phyloP scores from a whole-genome alignment of 2,888 invertebrate genomes.

The Adela reaumurella region DNA sequence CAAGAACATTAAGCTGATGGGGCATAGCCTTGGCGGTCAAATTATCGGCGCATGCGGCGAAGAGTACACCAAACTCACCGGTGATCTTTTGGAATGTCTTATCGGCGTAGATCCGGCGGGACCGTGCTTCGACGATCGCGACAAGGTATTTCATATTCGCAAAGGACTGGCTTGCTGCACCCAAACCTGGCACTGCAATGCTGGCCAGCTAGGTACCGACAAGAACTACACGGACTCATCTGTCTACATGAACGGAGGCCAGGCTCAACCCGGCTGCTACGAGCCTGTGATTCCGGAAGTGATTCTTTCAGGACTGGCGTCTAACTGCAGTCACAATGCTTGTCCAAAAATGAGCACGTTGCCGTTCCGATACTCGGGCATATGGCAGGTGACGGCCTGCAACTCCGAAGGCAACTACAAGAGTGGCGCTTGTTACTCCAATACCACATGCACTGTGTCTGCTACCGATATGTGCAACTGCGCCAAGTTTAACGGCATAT shows the following conservation, averaged over 20 bases:
- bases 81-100: conserved; percentile 31
- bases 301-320: conserved; percentile 33
- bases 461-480: too few relatives aligned
- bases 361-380: conserved; percentile 27
- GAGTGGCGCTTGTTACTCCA: too few relatives aligned
- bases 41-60: conserved; percentile 32
- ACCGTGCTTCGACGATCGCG: conserved; percentile 40
- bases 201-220: conserved; percentile 19
- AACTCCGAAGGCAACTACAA: too few relatives aligned
- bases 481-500: too few relatives aligned
- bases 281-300: conserved; percentile 30
- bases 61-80: conserved; percentile 25
- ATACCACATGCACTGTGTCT: too few relatives aligned
- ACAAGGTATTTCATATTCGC: conserved; percentile 42
- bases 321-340: conserved; percentile 42
- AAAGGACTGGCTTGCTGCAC: conserved; percentile 55
- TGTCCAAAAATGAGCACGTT: conserved; percentile 34
- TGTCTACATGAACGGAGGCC: conserved; percentile 57
- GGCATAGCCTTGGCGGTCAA: conserved; percentile 41
- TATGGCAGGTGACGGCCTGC: conserved; percentile 36
- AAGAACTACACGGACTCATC: conserved; percentile 53
- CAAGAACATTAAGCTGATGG: conserved; percentile 34
- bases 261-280: conserved; percentile 51
- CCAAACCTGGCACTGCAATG: too few relatives aligned
- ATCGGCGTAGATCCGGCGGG: conserved; percentile 46